Evolutionary conservation across 2,888 invertebrate genomes (phyloP), one percentile per base, ranked within the genome.

Genomic region (Acleris cristana): DNA sequence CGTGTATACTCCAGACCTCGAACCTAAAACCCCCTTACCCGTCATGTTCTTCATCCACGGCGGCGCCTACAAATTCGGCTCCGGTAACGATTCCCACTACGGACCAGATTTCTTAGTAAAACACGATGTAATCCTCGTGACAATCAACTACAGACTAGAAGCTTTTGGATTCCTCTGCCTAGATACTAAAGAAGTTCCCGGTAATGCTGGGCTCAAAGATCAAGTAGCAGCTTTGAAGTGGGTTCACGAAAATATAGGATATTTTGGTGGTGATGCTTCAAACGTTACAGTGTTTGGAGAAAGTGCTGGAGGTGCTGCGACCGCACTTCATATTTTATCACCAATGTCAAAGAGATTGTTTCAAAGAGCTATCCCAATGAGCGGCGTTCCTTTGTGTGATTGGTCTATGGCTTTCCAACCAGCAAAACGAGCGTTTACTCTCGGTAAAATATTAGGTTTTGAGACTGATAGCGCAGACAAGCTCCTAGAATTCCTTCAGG

Each of bases 161-260:
- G 87, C 90, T 0, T 73, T 94, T 3, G 94, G 94, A 1, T 95
- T 94, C 72, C 79, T 95, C 1, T 93, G 93, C 30, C 86, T 94
- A 0, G 85, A 84, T 18, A 93, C 93, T 19, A 75, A 77, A 60
- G 93, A 93, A 54, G 94, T 94, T 0, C 94, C 94, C 0, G 95
- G 95, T 3, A 95, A 95, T 76, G 93, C 93, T 67, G 94, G 93
- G 0, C 73, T 94, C 19, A 94, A 94, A 72, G 86, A 86, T 52
- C 84, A 84, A 77, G 80, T 81, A 0, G 75, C 77, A 5, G 85
- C 85, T 19, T 67, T 85, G 23, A 79, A 73, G 64, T 86, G 85
- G 85, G 77, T 86, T 0, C 73, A 81, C 30, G 73, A 76, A 18
- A 85, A 85, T 59, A 83, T 85, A 18, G 48, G 61, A 0, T 69